A percentile compares a stretch with the other conserved stretches of the same genome.
phyloP scores from a whole-genome alignment of 2,113 vertebrate genomes.

The Tiliqua scincoides region DNA sequence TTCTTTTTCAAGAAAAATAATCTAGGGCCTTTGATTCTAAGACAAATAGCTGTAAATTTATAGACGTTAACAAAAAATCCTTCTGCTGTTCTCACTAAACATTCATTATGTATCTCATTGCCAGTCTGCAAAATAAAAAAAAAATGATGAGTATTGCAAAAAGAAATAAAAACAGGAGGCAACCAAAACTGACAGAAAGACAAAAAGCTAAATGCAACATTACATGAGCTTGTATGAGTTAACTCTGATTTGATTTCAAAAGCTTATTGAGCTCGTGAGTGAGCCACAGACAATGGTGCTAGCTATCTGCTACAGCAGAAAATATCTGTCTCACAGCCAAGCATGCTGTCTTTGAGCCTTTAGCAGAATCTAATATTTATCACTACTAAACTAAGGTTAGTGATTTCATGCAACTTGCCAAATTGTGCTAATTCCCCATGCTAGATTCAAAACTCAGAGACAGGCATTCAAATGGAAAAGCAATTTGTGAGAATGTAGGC shows the following conservation, averaged over 20 bases:
- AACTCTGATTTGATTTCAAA: constrained; percentile 45
- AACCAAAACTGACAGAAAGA: background rate
- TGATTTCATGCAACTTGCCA: constrained; percentile 22
- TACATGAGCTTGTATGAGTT: background rate
- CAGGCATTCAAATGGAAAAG: background rate
- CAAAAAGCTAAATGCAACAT: background rate
- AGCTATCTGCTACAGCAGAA: constrained; percentile 60
- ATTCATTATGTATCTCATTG: constrained; percentile 61
- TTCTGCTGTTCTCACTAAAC: constrained; percentile 29
- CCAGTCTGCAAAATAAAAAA: constrained; percentile 11
- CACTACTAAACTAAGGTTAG: constrained; percentile 49
- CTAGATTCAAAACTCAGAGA: background rate
- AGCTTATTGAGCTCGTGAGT: constrained; percentile 23
- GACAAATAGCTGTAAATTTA: constrained; percentile 29
- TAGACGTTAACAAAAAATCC: background rate
- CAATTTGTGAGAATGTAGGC: background rate
- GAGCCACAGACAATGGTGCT: constrained; percentile 33
- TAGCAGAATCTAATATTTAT: constrained; percentile 61
- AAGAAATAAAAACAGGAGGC: background rate
- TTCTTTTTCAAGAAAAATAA: constrained; percentile 21
- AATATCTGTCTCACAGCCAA: constrained; percentile 50
- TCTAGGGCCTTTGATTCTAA: constrained; percentile 28
- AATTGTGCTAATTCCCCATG: background rate
- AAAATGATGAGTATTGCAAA: constrained; percentile 8
- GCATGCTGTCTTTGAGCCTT: constrained; percentile 46